phyloP scores from a whole-genome alignment of 2,113 vertebrate species.

The Columba livia region DNA sequence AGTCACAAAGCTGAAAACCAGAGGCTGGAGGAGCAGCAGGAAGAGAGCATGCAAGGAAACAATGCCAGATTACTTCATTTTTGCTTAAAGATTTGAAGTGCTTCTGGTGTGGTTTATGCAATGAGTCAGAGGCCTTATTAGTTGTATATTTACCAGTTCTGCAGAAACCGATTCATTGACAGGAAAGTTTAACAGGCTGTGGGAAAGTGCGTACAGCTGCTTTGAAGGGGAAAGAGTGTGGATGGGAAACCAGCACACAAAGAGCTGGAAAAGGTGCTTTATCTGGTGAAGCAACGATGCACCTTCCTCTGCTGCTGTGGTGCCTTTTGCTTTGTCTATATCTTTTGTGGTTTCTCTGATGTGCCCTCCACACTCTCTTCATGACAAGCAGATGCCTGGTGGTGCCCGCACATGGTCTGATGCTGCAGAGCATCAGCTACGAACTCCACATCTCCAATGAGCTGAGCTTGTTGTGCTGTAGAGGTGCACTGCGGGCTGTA shows the following conservation, averaged over 20 bases:
- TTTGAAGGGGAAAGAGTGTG: not conserved
- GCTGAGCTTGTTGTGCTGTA: not conserved
- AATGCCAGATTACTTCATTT: not conserved
- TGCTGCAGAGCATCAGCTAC: not conserved
- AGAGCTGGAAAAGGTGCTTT: not conserved
- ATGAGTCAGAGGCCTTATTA: not conserved
- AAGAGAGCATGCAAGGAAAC: not conserved
- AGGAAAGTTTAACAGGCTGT: not conserved
- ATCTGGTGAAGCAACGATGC: accelerated
- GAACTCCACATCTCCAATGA: accelerated
- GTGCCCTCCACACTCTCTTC: accelerated
- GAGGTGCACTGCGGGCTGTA: not conserved
- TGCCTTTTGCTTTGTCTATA: not conserved
- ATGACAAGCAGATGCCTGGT: not conserved
- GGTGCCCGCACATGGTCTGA: not conserved
- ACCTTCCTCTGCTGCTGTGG: not conserved
- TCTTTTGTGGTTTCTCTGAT: not conserved
- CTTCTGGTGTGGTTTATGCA: not conserved
- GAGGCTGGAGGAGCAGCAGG: not conserved
- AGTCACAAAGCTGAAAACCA: not conserved
- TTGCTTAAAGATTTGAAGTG: not conserved
- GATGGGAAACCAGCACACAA: not conserved
- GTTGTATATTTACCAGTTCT: not conserved
- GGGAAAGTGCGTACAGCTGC: not conserved
- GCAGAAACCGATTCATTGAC: not conserved